Base-by-base conservation (phyloP, 2,888 invertebrate species). In the Athalia cordata region DNA sequence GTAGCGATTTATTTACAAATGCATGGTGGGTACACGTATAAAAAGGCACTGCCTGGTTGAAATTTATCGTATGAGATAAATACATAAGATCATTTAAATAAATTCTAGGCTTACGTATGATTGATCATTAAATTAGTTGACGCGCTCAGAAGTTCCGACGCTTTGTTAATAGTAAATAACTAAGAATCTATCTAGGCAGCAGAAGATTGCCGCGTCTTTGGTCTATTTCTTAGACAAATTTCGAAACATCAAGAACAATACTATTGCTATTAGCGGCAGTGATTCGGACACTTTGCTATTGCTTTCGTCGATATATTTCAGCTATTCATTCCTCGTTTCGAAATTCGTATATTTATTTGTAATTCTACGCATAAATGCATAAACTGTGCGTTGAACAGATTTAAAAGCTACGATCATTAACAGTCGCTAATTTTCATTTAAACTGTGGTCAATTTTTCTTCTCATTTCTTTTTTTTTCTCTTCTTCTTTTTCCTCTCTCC, bases 151-250 rank as follows among this genome's bases (percentile, higher is more conserved):
- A 59, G 59, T 64, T 29, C 49, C 62, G 62, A 64, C 29, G 64
- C 49, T 66, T 78, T 77, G 47, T 47, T 45, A 78, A 72, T 70
- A 81, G 79, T 80, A 83, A 83, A 80, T 81, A 82, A 79, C 79
- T 72, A 80, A 59, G 72, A 80, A 79, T 81, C 29, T 29, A 79
- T 80, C 84, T 86, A 84, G 84, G 85, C 81, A 84, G 86, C 84
- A 45, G 68, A 77, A 49, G 59, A 84, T 85, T 82, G 82, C 85
- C 86, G 83, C 84, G 86, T 87, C 88, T 88, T 88, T 88, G 88
- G 88, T 87, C 83, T 84, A 78, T 82, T 67, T 78, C 62, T 75
- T 49, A 62, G n/a, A 64, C 52, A 75, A 52, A 75, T 75, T 75
- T 75, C 62, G 52, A 75, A 61, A 75, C 75, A 50, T 6, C 50